These are phyloP conservation scores for Drosophila merina DNA, from an alignment of 2,888 invertebrate genomes.

Conservation along the genomic window DNA sequence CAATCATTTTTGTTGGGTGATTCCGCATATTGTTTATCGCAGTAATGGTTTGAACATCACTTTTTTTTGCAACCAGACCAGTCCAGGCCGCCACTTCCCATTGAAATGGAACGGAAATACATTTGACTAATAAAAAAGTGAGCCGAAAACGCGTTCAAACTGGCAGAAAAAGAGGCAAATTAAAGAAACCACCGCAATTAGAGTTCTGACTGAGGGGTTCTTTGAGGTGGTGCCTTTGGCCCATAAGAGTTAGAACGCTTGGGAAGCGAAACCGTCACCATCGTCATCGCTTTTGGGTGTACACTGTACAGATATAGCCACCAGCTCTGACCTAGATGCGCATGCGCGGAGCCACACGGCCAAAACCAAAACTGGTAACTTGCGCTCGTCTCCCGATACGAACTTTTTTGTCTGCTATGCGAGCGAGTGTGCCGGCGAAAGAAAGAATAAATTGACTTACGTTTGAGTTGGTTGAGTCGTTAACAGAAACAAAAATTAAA, in stretches of 20 bases:
- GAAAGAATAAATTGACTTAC: slow-evolving; percentile 69
- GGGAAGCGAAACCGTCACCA: slow-evolving; percentile 42
- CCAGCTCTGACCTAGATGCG: slow-evolving; percentile 67
- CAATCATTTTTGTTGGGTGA: too few species aligned
- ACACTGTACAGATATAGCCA: slow-evolving; percentile 48
- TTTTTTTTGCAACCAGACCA: background rate
- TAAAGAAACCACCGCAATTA: slow-evolving; percentile 60
- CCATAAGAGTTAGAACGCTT: slow-evolving; percentile 54
- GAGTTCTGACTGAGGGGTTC: slow-evolving; percentile 22
- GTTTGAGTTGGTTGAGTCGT: slow-evolving; percentile 26
- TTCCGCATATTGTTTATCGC: slow-evolving; percentile 2
- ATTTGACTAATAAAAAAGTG: slow-evolving; percentile 63
- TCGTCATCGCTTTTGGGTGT: slow-evolving; percentile 56
- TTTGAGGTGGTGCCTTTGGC: slow-evolving; percentile 24
- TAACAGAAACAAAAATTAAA: slow-evolving; percentile 22
- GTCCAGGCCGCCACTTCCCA: slow-evolving; percentile 24
- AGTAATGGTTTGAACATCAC: background rate
- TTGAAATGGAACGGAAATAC: slow-evolving; percentile 44
- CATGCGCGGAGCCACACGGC: slow-evolving; percentile 52
- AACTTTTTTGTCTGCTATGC: slow-evolving; percentile 31
- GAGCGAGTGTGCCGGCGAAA: slow-evolving; percentile 36
- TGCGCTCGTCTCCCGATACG: slow-evolving; percentile 44
- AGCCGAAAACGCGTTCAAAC: slow-evolving; percentile 46
- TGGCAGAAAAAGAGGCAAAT: slow-evolving; percentile 60
- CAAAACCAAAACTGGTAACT: slow-evolving; percentile 70